These are phyloP conservation scores for Tachypleus tridentatus DNA, from an alignment of 1,140 invertebrate species.

Conservation along the genomic window DNA sequence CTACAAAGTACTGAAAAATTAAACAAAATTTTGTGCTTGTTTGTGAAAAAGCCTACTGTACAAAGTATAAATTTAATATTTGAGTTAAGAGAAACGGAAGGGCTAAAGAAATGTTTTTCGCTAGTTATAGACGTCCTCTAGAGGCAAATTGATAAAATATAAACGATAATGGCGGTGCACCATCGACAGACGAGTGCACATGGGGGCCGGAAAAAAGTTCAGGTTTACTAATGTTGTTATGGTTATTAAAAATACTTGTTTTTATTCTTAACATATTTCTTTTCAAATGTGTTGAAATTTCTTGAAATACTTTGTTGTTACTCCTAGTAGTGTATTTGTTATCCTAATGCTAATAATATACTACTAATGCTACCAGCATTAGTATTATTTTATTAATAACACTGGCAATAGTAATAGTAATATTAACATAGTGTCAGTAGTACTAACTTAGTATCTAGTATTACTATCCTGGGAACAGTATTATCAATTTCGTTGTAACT, in stretches of 20 bases:
- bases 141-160: too few species aligned
- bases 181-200: constrained; percentile 36
- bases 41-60: too few species aligned
- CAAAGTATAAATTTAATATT: too few species aligned
- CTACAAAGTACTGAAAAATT: too few species aligned
- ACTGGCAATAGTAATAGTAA: background rate
- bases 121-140: too few species aligned
- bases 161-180: constrained; percentile 17
- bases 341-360: background rate
- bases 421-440: too few species aligned
- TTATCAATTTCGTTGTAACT: too few species aligned
- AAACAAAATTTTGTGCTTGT: too few species aligned
- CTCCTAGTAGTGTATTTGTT: background rate
- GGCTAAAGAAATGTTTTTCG: too few species aligned
- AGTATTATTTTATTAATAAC: background rate
- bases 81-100: too few species aligned
- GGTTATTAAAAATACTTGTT: background rate
- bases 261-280: constrained; percentile 1
- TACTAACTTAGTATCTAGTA: too few species aligned
- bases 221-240: constrained; percentile 35
- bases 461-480: too few species aligned
- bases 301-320: background rate
- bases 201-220: constrained; percentile 50
- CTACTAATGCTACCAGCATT: background rate
- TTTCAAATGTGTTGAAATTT: constrained; percentile 10